Evolutionary conservation across 92 coral and sea anemone species (phyloP).

Genomic region (Bergia puertoricense): DNA sequence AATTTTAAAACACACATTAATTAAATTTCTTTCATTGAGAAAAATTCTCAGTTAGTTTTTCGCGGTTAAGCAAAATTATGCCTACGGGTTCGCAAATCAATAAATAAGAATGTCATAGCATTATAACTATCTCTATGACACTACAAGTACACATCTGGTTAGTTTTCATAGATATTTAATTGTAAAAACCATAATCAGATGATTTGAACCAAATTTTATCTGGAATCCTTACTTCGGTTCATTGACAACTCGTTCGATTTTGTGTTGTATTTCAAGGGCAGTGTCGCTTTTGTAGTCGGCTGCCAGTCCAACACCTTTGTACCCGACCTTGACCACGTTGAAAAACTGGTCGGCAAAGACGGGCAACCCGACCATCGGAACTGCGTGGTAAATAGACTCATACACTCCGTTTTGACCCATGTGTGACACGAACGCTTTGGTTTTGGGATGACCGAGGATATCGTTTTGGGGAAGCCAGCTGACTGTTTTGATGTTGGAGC

Average conservation of each 20-base stretch:
- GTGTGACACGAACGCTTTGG: conserved; percentile 52
- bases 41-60: no score
- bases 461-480: conserved; percentile 67
- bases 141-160: no score
- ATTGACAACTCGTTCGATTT: background rate
- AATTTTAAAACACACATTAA: no score
- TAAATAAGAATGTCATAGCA: no score
- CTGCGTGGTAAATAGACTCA: conserved; percentile 58
- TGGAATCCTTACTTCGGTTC: background rate
- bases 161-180: background rate
- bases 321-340: conserved; percentile 39
- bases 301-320: conserved; percentile 39
- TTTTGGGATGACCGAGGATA: conserved; percentile 54
- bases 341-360: conserved; percentile 58
- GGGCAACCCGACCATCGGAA: conserved; percentile 57
- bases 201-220: background rate
- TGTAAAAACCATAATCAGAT: no score
- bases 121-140: no score
- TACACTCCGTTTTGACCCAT: conserved; percentile 51
- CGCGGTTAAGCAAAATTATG: no score
- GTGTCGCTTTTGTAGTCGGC: conserved; percentile 24
- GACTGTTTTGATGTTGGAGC: conserved; percentile 46
- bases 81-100: no score
- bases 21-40: no score
- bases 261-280: conserved; percentile 15